A percentile compares a stretch with the other conserved stretches of the same genome.
Conservation (phyloP, 1,140 invertebrate genomes). For the Macrotrachela quadricornifera region DNA sequence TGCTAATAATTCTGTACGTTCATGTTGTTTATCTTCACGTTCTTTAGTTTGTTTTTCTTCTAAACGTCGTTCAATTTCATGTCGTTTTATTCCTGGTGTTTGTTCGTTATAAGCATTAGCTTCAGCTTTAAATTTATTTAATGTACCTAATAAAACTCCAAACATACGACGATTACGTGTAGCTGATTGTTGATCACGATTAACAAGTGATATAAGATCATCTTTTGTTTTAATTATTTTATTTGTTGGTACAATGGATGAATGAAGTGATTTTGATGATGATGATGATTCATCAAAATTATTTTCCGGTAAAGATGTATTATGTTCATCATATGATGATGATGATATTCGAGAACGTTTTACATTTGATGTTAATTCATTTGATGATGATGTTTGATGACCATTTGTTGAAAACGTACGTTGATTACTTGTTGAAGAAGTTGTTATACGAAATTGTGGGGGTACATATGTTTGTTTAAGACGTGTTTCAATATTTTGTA, state of each 20-base stretch:
- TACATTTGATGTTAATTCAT: no score
- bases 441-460: no score
- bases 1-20: no score
- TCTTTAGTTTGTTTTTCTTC: conserved; percentile 2
- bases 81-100: neutral
- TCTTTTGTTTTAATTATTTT: conserved; percentile 7
- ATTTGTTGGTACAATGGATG: neutral
- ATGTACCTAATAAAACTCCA: conserved; percentile 4
- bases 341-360: no score
- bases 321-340: no score
- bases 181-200: neutral
- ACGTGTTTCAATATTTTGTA: no score
- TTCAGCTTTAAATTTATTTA: conserved; percentile 5
- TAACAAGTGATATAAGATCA: conserved; percentile 4
- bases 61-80: neutral
- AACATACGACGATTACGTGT: conserved; percentile 3
- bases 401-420: no score
- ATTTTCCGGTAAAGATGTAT: no score
- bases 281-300: no score
- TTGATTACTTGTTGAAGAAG: no score
- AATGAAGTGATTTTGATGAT: neutral
- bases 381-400: no score
- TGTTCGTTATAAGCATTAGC: neutral
- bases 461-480: no score
- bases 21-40: neutral